Evolutionary conservation across 2,113 vertebrate genomes (phyloP).

Genomic region (Suricata suricatta): DNA sequence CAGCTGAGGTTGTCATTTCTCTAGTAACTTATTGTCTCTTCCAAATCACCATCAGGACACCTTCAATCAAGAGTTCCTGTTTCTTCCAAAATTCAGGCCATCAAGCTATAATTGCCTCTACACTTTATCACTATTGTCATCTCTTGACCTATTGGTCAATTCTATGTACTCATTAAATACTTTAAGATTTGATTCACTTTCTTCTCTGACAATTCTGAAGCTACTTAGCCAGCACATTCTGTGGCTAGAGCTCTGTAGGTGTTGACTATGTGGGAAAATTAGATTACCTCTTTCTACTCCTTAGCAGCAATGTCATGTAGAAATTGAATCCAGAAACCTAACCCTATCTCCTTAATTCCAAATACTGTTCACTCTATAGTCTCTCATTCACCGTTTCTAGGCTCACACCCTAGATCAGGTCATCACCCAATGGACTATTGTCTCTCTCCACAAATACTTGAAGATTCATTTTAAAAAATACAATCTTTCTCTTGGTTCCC

Average conservation of each 20-base stretch:
- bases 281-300: not conserved
- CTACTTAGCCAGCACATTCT: not conserved
- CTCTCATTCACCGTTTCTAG: not conserved
- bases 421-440: not conserved
- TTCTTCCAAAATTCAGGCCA: not conserved
- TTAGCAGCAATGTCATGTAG: not conserved
- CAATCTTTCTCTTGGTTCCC: not conserved
- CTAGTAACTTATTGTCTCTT: not conserved
- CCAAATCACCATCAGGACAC: not conserved
- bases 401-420: not conserved
- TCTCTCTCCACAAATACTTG: not conserved
- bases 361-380: not conserved
- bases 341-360: not conserved
- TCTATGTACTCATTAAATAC: not conserved
- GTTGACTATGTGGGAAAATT: not conserved
- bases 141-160: not conserved
- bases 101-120: not conserved
- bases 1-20: not conserved
- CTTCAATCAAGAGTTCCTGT: not conserved
- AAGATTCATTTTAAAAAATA: not conserved
- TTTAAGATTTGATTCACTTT: not conserved
- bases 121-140: not conserved
- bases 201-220: not conserved
- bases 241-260: not conserved
- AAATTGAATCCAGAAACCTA: not conserved